phyloP scores from a whole-genome alignment of 2,797 vertebrate genomes.

The Malurus leucopterus region DNA sequence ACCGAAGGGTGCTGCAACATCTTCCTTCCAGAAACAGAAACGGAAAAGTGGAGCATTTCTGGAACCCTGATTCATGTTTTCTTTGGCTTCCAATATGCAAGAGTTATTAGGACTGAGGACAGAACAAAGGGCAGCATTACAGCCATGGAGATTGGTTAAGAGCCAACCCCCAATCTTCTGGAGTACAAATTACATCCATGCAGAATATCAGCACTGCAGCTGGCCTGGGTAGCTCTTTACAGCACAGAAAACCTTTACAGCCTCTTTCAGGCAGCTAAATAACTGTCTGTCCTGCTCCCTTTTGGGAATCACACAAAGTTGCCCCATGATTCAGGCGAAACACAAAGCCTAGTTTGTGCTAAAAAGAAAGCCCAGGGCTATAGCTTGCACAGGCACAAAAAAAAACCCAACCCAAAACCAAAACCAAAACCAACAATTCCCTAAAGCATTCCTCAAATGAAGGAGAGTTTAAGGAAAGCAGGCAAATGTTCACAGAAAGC shows the following conservation, averaged over 20 bases:
- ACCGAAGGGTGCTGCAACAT: not conserved
- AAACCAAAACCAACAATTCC: not conserved
- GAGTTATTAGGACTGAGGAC: conserved; percentile 22
- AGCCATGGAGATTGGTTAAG: conserved; percentile 57
- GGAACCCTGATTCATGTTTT: not conserved
- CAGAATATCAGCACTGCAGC: not conserved
- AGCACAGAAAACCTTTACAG: not conserved
- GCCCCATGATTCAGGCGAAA: not conserved
- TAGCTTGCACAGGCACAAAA: not conserved
- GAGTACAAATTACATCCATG: not conserved
- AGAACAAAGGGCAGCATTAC: conserved; percentile 47
- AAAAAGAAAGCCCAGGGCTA: not conserved
- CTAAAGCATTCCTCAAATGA: not conserved
- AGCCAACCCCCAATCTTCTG: not conserved
- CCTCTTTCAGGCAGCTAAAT: not conserved
- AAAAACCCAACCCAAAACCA: not conserved
- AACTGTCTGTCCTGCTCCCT: not conserved
- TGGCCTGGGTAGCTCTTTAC: not conserved
- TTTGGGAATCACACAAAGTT: not conserved
- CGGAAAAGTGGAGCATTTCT: not conserved
- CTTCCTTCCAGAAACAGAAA: not conserved
- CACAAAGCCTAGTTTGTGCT: not conserved
- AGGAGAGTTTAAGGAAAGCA: not conserved
- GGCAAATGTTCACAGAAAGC: conserved; percentile 4
- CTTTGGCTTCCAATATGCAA: conserved; percentile 32